Conservation (phyloP, 2,888 invertebrate species). For the Diaphora mendica region DNA sequence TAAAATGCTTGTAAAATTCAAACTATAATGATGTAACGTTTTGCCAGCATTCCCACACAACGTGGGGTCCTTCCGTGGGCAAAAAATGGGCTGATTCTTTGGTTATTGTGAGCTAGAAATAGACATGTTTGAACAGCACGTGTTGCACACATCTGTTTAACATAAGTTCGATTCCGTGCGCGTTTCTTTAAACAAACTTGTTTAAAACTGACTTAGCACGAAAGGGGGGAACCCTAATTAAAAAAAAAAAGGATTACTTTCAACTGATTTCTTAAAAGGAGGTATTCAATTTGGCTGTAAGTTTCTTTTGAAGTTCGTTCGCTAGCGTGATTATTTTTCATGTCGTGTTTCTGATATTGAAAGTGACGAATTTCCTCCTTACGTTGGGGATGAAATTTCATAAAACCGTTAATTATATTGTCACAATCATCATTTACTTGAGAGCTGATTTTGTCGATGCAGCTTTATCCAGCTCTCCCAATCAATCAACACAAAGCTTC, state of each 20-base stretch:
- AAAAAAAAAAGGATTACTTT: neutral
- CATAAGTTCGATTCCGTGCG: slow-evolving; percentile 9
- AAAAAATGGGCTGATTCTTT: neutral
- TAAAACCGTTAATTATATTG: too few species aligned
- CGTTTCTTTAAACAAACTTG: slow-evolving; percentile 6
- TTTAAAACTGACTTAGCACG: neutral
- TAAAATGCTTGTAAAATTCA: too few species aligned
- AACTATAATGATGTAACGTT: too few species aligned
- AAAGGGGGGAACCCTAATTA: neutral
- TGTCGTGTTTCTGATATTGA: too few species aligned
- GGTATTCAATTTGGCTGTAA: neutral
- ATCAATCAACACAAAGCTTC: too few species aligned
- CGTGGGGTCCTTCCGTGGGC: slow-evolving; percentile 6
- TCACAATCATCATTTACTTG: too few species aligned
- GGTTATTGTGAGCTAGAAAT: neutral
- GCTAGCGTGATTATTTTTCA: too few species aligned
- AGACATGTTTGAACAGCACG: slow-evolving; percentile 5
- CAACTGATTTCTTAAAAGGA: neutral
- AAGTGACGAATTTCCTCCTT: too few species aligned
- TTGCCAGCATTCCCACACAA: neutral
- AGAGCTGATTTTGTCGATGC: too few species aligned
- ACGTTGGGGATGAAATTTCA: too few species aligned
- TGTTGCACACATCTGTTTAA: slow-evolving; percentile 7
- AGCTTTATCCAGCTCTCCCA: too few species aligned
- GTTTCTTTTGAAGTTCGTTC: too few species aligned